Evolutionary conservation across 2,888 invertebrate species (phyloP), one percentile per base, ranked within the genome.

Genomic region (Aphodius sticticus): DNA sequence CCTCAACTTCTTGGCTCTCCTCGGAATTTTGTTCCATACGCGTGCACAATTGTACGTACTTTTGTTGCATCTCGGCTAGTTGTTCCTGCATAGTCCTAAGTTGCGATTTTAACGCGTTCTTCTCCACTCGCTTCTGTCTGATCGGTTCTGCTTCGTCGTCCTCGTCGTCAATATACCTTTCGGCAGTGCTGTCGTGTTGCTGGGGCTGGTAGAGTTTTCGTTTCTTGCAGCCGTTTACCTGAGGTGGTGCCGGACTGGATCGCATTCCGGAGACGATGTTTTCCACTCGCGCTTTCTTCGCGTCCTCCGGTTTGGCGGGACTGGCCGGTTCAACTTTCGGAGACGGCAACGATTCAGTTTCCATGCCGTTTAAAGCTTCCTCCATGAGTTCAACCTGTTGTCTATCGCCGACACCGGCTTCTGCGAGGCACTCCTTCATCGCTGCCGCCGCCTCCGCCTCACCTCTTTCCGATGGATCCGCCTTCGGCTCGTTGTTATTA

Each of bases 221-320:
- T 90, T 99, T 99, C 89, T 97, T 97, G 90, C 97, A 97, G 76
- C 97, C 97, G 90, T 97, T 97, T 84, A 96, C 95, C 88, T 95
- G 94, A 0, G 93, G 92, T 26, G 95, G 94, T 82, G 94, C 95
- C 69, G 96, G 96, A 87, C 96, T 96, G 83, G 96, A 94, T 82
- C 97, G 93, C 96, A 98, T 98, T 83, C 95, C 96, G 84, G 96
- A 97, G 85, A 98, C 96, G 86, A 98, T 98, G 89, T 97, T 97
- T 90, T 98, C 98, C 83, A 98, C 97, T 84, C 98, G 94, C 71
- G 97, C 97, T 85, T 97, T 94, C 90, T 98, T 98, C 87, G 96
- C 94, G 88, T 96, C 96, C 80, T 90, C 90, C 14, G 90, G 90
- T 82, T 88, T 88, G 9, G 88, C 90, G 83, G 94, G 92, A 84